phyloP scores from a whole-genome alignment of 2,113 vertebrate species.

The Cheilinus undulatus region DNA sequence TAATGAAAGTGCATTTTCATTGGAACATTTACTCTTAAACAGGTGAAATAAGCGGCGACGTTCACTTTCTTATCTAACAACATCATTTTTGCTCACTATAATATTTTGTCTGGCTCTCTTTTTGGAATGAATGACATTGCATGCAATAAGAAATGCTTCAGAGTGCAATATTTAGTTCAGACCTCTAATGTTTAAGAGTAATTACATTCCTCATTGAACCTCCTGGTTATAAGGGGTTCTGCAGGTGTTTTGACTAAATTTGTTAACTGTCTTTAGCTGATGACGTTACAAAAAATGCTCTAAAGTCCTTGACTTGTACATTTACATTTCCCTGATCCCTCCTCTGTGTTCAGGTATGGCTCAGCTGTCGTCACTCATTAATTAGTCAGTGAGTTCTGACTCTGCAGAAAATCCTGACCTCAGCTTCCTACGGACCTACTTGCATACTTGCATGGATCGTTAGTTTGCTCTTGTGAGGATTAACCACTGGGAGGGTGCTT shows the following conservation, averaged over 20 bases:
- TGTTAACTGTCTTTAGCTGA: slow-evolving; percentile 1
- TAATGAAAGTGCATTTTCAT: neutral
- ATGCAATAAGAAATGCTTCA: neutral
- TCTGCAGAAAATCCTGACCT: slow-evolving; percentile 51
- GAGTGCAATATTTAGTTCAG: neutral
- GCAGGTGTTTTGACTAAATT: neutral
- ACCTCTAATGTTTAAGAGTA: neutral
- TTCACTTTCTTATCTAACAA: too few relatives aligned
- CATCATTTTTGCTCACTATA: neutral
- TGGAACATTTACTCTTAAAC: too few relatives aligned
- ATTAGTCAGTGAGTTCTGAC: slow-evolving; percentile 63
- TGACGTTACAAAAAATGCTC: neutral
- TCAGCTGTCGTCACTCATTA: slow-evolving; percentile 58
- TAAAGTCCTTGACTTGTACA: neutral
- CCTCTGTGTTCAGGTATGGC: slow-evolving; percentile 20
- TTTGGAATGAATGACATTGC: neutral
- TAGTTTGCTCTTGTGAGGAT: slow-evolving; percentile 46
- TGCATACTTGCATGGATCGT: slow-evolving; percentile 20
- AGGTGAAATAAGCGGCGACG: too few relatives aligned
- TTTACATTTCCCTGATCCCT: slow-evolving; percentile 17
- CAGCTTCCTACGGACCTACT: neutral
- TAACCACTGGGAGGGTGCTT: slow-evolving; percentile 44
- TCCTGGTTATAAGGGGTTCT: neutral
- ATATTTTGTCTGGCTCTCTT: neutral
- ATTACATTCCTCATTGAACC: neutral